A percentile compares a stretch with the other conserved stretches of the same genome.
Conservation (phyloP, 2,888 invertebrate genomes). For the Nephrotoma guestfalica region DNA sequence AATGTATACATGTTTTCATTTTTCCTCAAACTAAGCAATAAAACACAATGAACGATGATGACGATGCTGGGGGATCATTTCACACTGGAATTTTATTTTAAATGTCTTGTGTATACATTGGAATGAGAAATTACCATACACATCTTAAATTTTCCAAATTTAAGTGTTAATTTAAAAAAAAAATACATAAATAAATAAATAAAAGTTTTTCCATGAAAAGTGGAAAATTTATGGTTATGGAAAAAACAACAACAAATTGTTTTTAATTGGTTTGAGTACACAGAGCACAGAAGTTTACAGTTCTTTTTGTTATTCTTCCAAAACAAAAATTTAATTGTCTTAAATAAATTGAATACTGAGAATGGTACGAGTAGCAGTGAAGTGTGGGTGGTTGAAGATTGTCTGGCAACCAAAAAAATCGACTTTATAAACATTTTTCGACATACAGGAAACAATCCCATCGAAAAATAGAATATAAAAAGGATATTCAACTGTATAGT, state of each 20-base stretch:
- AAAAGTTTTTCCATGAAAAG: background rate
- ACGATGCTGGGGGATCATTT: background rate
- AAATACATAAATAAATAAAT: background rate
- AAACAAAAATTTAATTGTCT: background rate
- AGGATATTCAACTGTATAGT: background rate
- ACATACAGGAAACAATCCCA: background rate
- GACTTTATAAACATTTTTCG: background rate
- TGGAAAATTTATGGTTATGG: background rate
- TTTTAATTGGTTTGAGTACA: background rate
- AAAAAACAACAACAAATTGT: background rate
- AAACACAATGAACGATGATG: background rate
- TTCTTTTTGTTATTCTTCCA: background rate
- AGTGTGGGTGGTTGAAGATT: background rate
- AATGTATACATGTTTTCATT: background rate
- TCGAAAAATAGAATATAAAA: background rate
- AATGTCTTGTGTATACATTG: background rate
- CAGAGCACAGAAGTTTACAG: background rate
- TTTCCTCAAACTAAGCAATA: background rate
- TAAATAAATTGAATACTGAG: background rate
- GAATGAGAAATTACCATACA: background rate
- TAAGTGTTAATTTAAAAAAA: background rate
- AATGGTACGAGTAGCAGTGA: background rate
- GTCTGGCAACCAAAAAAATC: background rate
- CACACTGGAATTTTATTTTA: background rate
- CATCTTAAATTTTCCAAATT: background rate